Evolutionary conservation across 2,797 vertebrate genomes (phyloP), one percentile per base, ranked within the genome.

Genomic region (Heterohyrax brucei): DNA sequence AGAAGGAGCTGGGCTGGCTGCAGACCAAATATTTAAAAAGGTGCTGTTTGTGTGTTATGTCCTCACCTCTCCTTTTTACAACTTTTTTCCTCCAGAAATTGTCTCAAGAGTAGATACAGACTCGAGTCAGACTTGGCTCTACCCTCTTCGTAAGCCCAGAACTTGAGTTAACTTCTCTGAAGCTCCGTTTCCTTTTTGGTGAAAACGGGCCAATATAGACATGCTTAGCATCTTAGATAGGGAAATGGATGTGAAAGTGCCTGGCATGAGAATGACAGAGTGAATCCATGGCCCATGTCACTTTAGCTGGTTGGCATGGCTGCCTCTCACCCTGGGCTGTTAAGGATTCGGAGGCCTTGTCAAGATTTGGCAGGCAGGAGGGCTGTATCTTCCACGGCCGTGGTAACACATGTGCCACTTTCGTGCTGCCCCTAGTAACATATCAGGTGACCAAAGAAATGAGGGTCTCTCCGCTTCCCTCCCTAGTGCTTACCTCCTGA

Each of bases 281-380:
- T 21, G 10, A 12, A 13, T 28, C 56, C 16, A 30, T 2, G 0
- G 18, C 10, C 10, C 1, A 7, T 1, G 0, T 12, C 39, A 3
- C 53, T 59, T n/a, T 39, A 5, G 3, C 33, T 59, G 12, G 46
- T 10, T 10, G 19, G n/a, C 1, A 7, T 56, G 62, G 77, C 68
- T 82, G 18, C 53, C 14, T 50, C 46, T 22, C 2, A 28, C 70
- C 12, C 10, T 10, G 24, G 19, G 8, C 22, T 16, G 5, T 44
- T 53, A 19, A 8, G 7, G 61, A 48, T 56, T 46, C 39, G n/a
- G 50, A 87, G 24, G 59, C 26, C 26, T n/a, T 1, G 2, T 70
- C 26, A 48, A 87, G 30, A 33, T 28, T 3, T 48, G n/a, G 78
- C 59, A 88, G 79, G n/a, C 76, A 68, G 7, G 56, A 48, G 66